Percentiles rank a stretch among this genome's conserved stretches.
These are phyloP conservation scores for Poeciliopsis paucimaculata DNA, from an alignment of 2,797 vertebrate species.

Conservation along the genomic window DNA sequence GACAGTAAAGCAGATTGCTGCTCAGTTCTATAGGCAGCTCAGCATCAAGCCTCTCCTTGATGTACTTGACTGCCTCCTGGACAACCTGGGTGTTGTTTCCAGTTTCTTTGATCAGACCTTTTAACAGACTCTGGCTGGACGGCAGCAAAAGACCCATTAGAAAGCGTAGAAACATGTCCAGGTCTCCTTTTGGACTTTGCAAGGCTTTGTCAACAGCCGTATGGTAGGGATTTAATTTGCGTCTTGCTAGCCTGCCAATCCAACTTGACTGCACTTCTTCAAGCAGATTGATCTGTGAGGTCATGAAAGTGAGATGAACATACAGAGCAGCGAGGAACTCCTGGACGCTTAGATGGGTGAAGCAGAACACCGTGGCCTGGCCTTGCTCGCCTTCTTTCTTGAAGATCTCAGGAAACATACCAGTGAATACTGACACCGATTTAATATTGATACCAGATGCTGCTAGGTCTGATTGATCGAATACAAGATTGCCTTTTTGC, in stretches of 20 bases:
- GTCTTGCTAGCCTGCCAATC: constrained; percentile 9
- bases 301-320: constrained; percentile 18
- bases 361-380: constrained; percentile 11
- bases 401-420: constrained; percentile 19
- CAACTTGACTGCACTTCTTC: constrained; percentile 1
- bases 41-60: constrained; percentile 20
- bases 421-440: constrained; percentile 8
- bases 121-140: constrained; percentile 20
- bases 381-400: not conserved
- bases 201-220: constrained; percentile 16
- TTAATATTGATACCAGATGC: constrained; percentile 6
- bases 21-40: constrained; percentile 9
- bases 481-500: constrained; percentile 16
- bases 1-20: constrained; percentile 21
- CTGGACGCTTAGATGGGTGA: constrained; percentile 24
- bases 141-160: constrained; percentile 12
- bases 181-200: constrained; percentile 20
- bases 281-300: constrained; percentile 10
- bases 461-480: constrained; percentile 7
- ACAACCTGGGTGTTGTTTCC: not conserved
- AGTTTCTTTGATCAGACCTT: constrained; percentile 8
- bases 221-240: constrained; percentile 12
- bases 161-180: constrained; percentile 32
- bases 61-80: constrained; percentile 11
- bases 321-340: constrained; percentile 30